phyloP scores from a whole-genome alignment of 2,797 vertebrate species.

The Apogon talboti region DNA sequence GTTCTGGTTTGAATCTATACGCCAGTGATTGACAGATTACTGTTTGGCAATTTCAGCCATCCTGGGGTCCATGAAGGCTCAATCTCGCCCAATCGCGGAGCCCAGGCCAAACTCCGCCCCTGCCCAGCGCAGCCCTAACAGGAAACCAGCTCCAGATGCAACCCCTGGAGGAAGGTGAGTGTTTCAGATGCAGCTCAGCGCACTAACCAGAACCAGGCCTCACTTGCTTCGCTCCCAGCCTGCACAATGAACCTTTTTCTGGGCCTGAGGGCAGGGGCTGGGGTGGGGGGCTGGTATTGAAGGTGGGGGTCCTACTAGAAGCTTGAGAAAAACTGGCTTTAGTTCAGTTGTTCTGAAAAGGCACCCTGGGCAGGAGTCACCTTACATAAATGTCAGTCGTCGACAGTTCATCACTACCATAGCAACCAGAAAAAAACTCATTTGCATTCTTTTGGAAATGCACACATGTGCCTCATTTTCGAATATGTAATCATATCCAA shows the following conservation, averaged over 20 bases:
- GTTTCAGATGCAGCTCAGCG: slow-evolving; percentile 75
- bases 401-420: slow-evolving; percentile 37
- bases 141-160: slow-evolving; percentile 89
- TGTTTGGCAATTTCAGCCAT: slow-evolving; percentile 71
- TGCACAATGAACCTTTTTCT: slow-evolving; percentile 81
- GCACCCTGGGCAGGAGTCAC: slow-evolving; percentile 51
- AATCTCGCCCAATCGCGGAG: slow-evolving; percentile 76
- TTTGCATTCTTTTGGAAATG: slow-evolving; percentile 52
- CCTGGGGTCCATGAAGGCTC: slow-evolving; percentile 69
- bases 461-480: slow-evolving; percentile 68
- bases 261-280: slow-evolving; percentile 49
- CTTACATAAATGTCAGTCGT: slow-evolving; percentile 47
- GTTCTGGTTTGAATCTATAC: slow-evolving; percentile 66
- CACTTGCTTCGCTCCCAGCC: slow-evolving; percentile 54
- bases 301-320: slow-evolving; percentile 52
- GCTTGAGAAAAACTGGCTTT: slow-evolving; percentile 64
- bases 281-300: slow-evolving; percentile 26
- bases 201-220: slow-evolving; percentile 79
- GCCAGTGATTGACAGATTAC: slow-evolving; percentile 77
- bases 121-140: slow-evolving; percentile 73
- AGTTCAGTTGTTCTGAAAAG: slow-evolving; percentile 60
- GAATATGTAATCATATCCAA: slow-evolving; percentile 73
- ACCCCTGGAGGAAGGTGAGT: slow-evolving; percentile 85
- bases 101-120: slow-evolving; percentile 74
- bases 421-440: slow-evolving; percentile 25